Evolutionary conservation across 2,888 invertebrate species (phyloP), one percentile per base, ranked within the genome.

Genomic region (Pristionchus exspectatus): DNA sequence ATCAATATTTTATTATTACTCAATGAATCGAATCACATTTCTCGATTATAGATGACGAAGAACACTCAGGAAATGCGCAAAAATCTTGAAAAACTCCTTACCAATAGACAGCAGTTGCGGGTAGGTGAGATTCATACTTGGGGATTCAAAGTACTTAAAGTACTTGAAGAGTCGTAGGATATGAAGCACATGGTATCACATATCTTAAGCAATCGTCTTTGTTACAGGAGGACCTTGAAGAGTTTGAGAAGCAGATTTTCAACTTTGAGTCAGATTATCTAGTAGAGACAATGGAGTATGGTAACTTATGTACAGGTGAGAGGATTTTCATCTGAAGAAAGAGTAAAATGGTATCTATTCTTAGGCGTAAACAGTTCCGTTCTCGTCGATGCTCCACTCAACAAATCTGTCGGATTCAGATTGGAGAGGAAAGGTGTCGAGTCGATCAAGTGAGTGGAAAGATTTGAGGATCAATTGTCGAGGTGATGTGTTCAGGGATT

Each of bases 231-330:
- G 98, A 98, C 33, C 96, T 99, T 91, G 98, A 98, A 0, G 98
- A 97, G 95, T 96, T 99, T 92, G 99, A 99, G 96, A 96, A 98
- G 90, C 99, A 99, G 96, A 99, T 99, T 93, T 99, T 99, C 96
- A 98, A 98, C 5, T 99, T 99, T 95, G 99, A 99, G 96, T 99
- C 99, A 9, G 98, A 98, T 91, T 99, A 99, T 95, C 96, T 99
- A 91, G 99, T 99, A 96, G 99, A 99, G 94, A 99, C 99, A 3
- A 98, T 98, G 95, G 96, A 98, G 0, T 99, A 99, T 96, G 99
- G 99, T 21, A 99, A 99, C 95, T 98, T 99, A 90, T 98, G 99
- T 92, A 93, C 92, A 90, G 93, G 93, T 91, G 50, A 69, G 88
- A 4, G 12, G 18, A 63, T 24, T 63, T 3, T 27, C 7, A 72